phyloP scores from a whole-genome alignment of 2,888 invertebrate species.

The Zelleria hepariella region DNA sequence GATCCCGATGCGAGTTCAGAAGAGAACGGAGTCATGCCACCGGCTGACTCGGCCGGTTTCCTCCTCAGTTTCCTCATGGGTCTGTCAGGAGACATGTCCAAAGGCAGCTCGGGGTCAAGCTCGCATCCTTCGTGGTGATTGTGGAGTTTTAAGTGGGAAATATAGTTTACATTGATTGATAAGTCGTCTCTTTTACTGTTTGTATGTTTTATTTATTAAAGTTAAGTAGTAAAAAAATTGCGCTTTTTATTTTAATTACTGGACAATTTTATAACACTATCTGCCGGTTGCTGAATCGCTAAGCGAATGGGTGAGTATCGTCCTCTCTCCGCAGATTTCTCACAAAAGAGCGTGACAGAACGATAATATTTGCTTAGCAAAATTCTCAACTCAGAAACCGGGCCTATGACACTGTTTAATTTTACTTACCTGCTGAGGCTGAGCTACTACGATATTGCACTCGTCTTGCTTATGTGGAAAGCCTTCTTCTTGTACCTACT shows the following conservation, averaged over 20 bases:
- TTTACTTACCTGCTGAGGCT: too few species aligned
- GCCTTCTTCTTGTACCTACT: too few species aligned
- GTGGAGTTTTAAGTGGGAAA: not conserved
- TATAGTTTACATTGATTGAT: not conserved
- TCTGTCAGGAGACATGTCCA: slow-evolving; percentile 57
- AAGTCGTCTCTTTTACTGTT: not conserved
- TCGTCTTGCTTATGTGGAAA: too few species aligned
- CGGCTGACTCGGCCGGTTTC: slow-evolving; percentile 54
- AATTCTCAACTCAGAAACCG: too few species aligned
- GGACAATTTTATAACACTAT: too few species aligned
- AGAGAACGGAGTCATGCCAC: slow-evolving; percentile 31
- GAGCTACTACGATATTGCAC: too few species aligned
- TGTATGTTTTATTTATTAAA: not conserved
- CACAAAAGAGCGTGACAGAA: too few species aligned
- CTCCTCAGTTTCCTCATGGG: slow-evolving; percentile 44
- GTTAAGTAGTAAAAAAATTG: not conserved
- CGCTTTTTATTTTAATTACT: not conserved
- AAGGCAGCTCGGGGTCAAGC: slow-evolving; percentile 41
- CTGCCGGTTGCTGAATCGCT: too few species aligned
- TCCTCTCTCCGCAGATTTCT: too few species aligned
- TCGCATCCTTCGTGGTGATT: slow-evolving; percentile 24
- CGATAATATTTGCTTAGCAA: too few species aligned
- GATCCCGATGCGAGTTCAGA: slow-evolving; percentile 36
- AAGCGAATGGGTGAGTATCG: too few species aligned
- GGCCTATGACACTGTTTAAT: too few species aligned